Base-by-base conservation (phyloP, 1,140 invertebrate species). In the Apolygus lucorum region DNA sequence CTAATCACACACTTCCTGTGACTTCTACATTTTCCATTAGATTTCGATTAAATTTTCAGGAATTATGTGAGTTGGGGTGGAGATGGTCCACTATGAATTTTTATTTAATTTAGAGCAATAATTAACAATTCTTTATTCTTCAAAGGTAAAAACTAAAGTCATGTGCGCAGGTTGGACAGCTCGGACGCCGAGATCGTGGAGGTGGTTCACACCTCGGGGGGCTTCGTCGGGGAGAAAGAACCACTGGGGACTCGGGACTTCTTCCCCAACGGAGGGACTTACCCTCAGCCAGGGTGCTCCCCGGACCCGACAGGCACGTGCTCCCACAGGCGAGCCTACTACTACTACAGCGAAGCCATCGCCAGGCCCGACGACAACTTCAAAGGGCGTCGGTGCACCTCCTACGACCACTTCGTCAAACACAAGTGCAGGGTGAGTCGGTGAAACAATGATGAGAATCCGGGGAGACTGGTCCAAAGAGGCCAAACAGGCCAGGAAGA, bases 211-310 rank as follows among this genome's bases (percentile, higher is more conserved):
- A 85, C 86, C 0, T 84, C 86, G 59, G 81, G 80, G 2, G 80
- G 80, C 2, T 79, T 83, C 68, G 82, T 86, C 69, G 86, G 85
- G 0, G 84, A 83, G 63, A 77, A 78, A 22, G 74, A 78, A 1
- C 77, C 83, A 0, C 75, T 82, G 0, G 87, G 86, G 1, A 81
- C 82, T 0, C 81, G 82, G 1, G 87, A 88, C 71, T 84, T 87
- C 71, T 88, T 84, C 79, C 85, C 86, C 0, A 87, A 87, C 75
- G 84, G 83, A 67, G 83, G 84, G 0, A 76, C 74, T 2, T 76
- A 78, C 2, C 77, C 82, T 1, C 89, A 90, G 74, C 87, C 87
- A 0, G 89, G 88, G 2, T 89, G 88, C 67, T 2, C 76, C 28
- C 74, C 76, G 54, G 67, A 77, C 71, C 68, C 72, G 68, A 29